A percentile compares a stretch with the other conserved stretches of the same genome.
phyloP scores from a whole-genome alignment of 2,797 vertebrate genomes.

The Gallirallus australis region DNA sequence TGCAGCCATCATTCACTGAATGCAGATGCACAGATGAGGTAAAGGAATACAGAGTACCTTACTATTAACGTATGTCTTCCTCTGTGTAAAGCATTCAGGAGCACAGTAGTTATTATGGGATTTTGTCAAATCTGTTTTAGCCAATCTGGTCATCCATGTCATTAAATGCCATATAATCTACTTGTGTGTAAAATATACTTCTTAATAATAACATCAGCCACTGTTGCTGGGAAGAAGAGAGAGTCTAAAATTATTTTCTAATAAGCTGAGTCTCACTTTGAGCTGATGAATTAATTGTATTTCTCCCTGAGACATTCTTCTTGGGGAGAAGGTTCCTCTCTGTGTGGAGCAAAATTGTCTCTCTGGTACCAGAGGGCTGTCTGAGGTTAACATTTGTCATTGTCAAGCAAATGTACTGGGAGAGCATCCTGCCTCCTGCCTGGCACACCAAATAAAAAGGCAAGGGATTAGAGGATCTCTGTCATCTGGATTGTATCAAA shows the following conservation, averaged over 20 bases:
- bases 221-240: not conserved
- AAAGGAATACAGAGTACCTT: not conserved
- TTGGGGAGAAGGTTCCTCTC: not conserved
- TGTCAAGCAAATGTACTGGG: not conserved
- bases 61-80: not conserved
- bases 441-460: not conserved
- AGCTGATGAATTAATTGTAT: not conserved
- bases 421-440: not conserved
- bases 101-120: accelerated
- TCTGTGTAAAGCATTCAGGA: not conserved
- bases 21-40: not conserved
- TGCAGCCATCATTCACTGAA: not conserved
- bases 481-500: not conserved
- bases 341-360: not conserved
- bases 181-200: not conserved
- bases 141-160: not conserved
- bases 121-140: not conserved
- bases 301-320: not conserved
- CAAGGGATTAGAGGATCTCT: not conserved
- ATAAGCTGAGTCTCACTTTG: not conserved
- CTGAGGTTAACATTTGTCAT: not conserved
- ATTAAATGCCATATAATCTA: not conserved
- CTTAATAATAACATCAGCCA: not conserved
- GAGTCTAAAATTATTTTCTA: not conserved
- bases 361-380: not conserved